Evolutionary conservation across 2,888 invertebrate species (phyloP), one percentile per base, ranked within the genome.

Genomic region (Phoenoteleia sp.): DNA sequence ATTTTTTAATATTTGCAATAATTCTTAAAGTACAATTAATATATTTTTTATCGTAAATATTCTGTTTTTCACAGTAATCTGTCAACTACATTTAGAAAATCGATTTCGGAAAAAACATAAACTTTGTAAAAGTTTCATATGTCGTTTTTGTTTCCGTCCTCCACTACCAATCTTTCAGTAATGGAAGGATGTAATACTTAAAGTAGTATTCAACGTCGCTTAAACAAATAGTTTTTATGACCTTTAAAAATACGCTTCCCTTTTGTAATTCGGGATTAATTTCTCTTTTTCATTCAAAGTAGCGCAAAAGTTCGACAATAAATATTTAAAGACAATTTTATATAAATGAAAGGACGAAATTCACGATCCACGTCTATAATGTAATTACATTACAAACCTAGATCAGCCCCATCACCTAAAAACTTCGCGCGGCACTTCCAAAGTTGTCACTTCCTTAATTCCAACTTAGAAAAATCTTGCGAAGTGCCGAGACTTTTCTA

Each of bases 381-480:
- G 81, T 81, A 81, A 81, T 81, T 81, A 81, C 81, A 81, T 66
- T 72, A 62, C 64, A 66, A 66, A 72, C 72, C 81, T 25, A 74
- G 72, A 74, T 81, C 74, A 81, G 66, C 66, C 23, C 9, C 64
- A 66, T 80, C 71, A 25, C 67, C 60, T 21, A 69, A 75, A 81
- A 81, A 81, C 74, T 81, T 81, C 49, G 39, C 62, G 60, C 72
- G 64, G 33, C 60, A 74, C 74, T 81, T 81, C 17, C 33, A 52
- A 75, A 81, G 81, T 81, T 75, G 81, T 81, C 81, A 75, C 81
- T 81, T 75, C 62, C 81, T 81, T 75, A 81, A 81, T 81, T 81
- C 81, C 69, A 81, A 81, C 67, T 81, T 81, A 81, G 81, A 81
- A 81, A 81, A 81, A 81, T 81, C 74, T 81, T 62, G 21, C 45